Conservation (phyloP, 35 echinoderm and acorn worm genomes). For the Diadema setosum region DNA sequence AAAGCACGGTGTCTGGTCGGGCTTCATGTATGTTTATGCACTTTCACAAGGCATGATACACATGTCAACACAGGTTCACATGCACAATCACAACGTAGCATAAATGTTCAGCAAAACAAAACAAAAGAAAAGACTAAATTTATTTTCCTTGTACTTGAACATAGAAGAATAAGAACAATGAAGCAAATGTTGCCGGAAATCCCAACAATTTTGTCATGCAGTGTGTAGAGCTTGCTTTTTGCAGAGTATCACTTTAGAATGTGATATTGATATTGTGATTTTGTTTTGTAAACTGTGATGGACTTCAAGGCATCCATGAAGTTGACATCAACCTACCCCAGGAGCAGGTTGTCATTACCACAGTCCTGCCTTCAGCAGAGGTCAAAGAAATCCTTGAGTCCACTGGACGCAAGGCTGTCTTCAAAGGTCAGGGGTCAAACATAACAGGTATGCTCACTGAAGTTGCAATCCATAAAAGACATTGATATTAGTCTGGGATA, state of each 20-base stretch:
- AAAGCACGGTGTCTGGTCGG: too few relatives aligned
- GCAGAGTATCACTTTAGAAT: too few relatives aligned
- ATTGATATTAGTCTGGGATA: too few relatives aligned
- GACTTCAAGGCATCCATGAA: conserved; percentile 50
- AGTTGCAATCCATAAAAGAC: background rate
- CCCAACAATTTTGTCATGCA: too few relatives aligned
- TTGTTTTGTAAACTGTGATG: background rate
- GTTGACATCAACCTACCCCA: conserved; percentile 59
- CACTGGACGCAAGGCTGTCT: conserved; percentile 68
- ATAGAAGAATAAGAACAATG: background rate
- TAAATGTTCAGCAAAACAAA: too few relatives aligned
- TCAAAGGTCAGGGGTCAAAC: conserved; percentile 75
- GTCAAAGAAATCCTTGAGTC: conserved; percentile 61
- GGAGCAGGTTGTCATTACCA: conserved; percentile 75
- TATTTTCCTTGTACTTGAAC: background rate
- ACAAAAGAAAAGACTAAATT: background rate
- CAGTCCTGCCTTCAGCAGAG: conserved; percentile 51
- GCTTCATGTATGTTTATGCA: too few relatives aligned
- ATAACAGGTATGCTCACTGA: background rate
- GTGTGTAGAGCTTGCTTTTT: too few relatives aligned
- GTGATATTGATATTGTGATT: background rate
- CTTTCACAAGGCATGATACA: too few relatives aligned
- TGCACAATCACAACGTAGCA: too few relatives aligned
- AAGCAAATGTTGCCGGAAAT: background rate
- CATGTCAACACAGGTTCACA: too few relatives aligned